phyloP scores from a whole-genome alignment of 2,113 vertebrate genomes.

The Madoqua kirkii region DNA sequence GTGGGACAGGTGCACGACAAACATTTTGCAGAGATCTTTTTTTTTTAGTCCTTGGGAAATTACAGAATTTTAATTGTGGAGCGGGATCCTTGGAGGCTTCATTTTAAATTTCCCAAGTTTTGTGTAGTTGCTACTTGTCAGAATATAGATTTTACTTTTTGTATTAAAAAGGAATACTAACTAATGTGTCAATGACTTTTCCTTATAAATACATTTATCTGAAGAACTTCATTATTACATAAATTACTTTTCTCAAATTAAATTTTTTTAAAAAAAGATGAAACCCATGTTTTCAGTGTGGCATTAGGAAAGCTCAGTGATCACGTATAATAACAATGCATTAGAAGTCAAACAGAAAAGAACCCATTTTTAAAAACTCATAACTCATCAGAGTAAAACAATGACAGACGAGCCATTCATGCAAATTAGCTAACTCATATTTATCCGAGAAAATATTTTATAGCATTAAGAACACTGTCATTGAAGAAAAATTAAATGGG shows the following conservation, averaged over 20 bases:
- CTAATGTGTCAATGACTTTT: slow-evolving; percentile 51
- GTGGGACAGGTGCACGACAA: background rate
- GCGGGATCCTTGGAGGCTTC: background rate
- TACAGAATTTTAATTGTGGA: background rate
- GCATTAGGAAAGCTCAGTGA: slow-evolving; percentile 59
- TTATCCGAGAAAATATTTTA: slow-evolving; percentile 75
- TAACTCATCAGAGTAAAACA: slow-evolving; percentile 71
- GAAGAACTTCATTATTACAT: slow-evolving; percentile 62
- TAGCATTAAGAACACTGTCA: slow-evolving; percentile 71
- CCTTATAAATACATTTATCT: slow-evolving; percentile 56
- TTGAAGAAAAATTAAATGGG: slow-evolving; percentile 72
- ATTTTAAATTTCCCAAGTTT: slow-evolving; percentile 41
- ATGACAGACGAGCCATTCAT: slow-evolving; percentile 71
- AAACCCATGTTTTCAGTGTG: slow-evolving; percentile 53
- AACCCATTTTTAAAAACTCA: slow-evolving; percentile 57
- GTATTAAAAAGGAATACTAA: slow-evolving; percentile 30
- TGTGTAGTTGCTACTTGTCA: slow-evolving; percentile 32
- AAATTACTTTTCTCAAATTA: slow-evolving; percentile 62
- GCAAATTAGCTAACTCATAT: slow-evolving; percentile 71
- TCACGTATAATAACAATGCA: slow-evolving; percentile 67
- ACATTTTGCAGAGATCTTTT: background rate
- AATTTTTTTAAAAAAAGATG: background rate
- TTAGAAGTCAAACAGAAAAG: slow-evolving; percentile 62
- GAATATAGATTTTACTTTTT: slow-evolving; percentile 2
- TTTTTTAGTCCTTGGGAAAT: background rate